phyloP scores from a whole-genome alignment of 2,113 vertebrate species.

The Henicopernis longicauda region DNA sequence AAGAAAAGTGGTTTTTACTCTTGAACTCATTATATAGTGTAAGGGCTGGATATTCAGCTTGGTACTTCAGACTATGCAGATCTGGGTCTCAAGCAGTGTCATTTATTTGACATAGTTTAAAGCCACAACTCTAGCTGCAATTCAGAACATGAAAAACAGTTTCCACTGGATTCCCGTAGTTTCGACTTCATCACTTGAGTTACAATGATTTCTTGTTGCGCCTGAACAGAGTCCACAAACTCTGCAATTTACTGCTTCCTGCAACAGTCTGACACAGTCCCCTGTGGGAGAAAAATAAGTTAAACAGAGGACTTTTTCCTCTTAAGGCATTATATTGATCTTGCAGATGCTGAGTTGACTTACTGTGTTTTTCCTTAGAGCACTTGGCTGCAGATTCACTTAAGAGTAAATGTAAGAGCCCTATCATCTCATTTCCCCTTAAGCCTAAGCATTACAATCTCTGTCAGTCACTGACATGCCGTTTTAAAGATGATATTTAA shows the following conservation, averaged over 20 bases:
- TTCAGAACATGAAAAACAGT: constrained; percentile 21
- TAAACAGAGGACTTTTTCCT: constrained; percentile 26
- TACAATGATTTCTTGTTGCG: constrained; percentile 53
- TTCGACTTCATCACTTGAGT: not conserved
- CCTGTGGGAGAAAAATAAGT: constrained; percentile 14
- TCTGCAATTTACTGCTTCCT: constrained; percentile 59
- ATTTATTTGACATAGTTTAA: not conserved
- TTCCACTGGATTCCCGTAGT: not conserved
- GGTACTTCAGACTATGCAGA: not conserved
- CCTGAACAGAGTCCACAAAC: constrained; percentile 10
- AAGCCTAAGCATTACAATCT: not conserved
- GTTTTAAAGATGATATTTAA: not conserved
- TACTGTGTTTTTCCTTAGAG: constrained; percentile 29
- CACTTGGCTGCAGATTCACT: constrained; percentile 23
- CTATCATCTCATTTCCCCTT: not conserved
- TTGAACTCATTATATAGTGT: not conserved
- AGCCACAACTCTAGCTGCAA: not conserved
- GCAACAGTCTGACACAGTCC: not conserved
- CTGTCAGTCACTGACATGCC: not conserved
- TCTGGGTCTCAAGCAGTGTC: not conserved
- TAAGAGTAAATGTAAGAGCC: constrained; percentile 13
- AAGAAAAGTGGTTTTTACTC: not conserved
- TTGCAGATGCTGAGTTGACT: constrained; percentile 48
- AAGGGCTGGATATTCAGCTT: not conserved
- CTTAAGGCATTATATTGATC: constrained; percentile 47